Evolutionary conservation across 2,888 invertebrate genomes (phyloP).

Genomic region (Chorisops tibialis): DNA sequence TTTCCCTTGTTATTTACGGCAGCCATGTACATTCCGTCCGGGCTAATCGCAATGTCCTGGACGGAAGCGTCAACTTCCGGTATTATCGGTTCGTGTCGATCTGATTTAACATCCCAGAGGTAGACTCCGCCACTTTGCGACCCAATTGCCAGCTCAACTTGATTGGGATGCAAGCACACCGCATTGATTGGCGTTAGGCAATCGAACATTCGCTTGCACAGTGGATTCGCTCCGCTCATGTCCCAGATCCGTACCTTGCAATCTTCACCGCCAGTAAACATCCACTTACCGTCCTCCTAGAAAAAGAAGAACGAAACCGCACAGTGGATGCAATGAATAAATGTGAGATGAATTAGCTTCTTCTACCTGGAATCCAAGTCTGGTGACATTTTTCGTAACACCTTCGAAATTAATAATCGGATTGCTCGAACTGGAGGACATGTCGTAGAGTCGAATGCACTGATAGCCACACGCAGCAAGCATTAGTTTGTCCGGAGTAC

Average conservation of each 20-base stretch:
- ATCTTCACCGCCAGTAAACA: constrained; percentile 97
- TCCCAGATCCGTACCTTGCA: constrained; percentile 94
- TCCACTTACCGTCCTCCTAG: constrained; percentile 65
- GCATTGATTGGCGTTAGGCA: constrained; percentile 89
- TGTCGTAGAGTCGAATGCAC: constrained; percentile 91
- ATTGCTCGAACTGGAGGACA: constrained; percentile 82
- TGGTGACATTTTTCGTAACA: constrained; percentile 82
- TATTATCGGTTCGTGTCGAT: constrained; percentile 80
- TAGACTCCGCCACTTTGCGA: constrained; percentile 94
- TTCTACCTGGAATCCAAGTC: constrained; percentile 74
- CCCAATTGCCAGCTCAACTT: constrained; percentile 91
- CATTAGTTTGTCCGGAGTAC: constrained; percentile 85
- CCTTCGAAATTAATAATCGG: constrained; percentile 92
- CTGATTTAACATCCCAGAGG: constrained; percentile 90
- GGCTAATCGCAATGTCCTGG: constrained; percentile 85
- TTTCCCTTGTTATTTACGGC: constrained; percentile 93
- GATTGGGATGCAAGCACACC: constrained; percentile 93
- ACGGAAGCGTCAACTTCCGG: constrained; percentile 90
- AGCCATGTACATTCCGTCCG: constrained; percentile 83
- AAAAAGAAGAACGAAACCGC: not conserved
- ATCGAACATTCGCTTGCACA: constrained; percentile 88
- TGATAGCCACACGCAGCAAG: constrained; percentile 96
- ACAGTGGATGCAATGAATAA: not conserved
- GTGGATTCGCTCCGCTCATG: constrained; percentile 73
- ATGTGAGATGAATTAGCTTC: not conserved